Base-by-base conservation (phyloP, 2,113 vertebrate species). In the Thomomys bottae region DNA sequence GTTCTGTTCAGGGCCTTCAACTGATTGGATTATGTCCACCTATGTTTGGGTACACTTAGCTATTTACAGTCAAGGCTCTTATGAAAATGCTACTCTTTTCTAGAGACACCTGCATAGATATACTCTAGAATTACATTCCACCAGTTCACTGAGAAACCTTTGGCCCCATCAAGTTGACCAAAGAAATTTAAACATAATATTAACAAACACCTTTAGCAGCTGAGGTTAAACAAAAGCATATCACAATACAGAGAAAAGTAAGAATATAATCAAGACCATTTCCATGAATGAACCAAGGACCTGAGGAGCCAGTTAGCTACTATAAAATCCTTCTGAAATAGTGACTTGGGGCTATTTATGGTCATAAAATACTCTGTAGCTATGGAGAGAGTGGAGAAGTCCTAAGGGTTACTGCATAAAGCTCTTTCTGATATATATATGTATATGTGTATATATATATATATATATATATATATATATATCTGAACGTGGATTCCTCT, bases 181-280 rank as follows among this genome's bases (percentile, higher is more conserved):
- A 70, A 54, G 42, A 81, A 86, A 63, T 30, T 54, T 86, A 68
- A 54, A 18, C 12, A 42, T 67, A 32, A 75, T 17, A 81, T 1
- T 63, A 32, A 32, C 9, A 86, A 40, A 78, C 49, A 45, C 28
- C 8, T 59, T 26, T 5, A 72, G 71, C 11, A 5, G 38, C 2
- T 88, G 32, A 5, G 15, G 28, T 87, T 80, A 84, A 24, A 88
- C 61, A 85, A 88, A 88, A 87, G 14, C 54, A 78, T 30, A 82
- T 77, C 8, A 64, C 12, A 76, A 15, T 20, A 66, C 6, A 67
- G n/a, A 66, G 32, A 92, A 1, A 26, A 89, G 6, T 71, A 34
- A 86, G 8, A 54, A 10, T 59, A 17, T 26, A 93, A 28, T 26
- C 34, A 71, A 63, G 23, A 32, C 1, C 32, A 77, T 26, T 70